These are phyloP conservation scores for Nesidiocoris tenuis DNA, from an alignment of 2,888 invertebrate species.

Conservation along the genomic window DNA sequence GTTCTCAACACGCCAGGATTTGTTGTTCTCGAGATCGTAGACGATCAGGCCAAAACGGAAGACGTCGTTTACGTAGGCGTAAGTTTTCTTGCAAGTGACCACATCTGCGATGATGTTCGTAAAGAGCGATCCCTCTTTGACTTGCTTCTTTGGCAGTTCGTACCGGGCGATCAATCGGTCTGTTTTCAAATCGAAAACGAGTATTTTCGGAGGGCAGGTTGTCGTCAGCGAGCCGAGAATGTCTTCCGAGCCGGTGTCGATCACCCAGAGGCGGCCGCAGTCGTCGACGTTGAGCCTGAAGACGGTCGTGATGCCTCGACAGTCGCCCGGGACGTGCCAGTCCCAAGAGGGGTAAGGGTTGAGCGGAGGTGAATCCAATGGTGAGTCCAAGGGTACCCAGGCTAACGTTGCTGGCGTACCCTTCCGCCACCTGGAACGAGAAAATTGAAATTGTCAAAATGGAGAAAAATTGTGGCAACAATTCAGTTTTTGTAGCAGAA, in stretches of 20 bases:
- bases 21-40: constrained; percentile 70
- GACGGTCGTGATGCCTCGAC: constrained; percentile 55
- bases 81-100: constrained; percentile 65
- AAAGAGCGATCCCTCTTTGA: constrained; percentile 62
- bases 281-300: constrained; percentile 60
- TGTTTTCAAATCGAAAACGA: constrained; percentile 71
- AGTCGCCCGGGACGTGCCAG: constrained; percentile 61
- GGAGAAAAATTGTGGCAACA: not conserved
- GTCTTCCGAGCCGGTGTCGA: constrained; percentile 71
- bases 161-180: constrained; percentile 69
- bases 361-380: constrained; percentile 64
- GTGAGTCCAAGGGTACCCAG: constrained; percentile 69
- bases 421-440: constrained; percentile 63
- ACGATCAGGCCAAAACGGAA: constrained; percentile 63
- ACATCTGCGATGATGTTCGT: constrained; percentile 79
- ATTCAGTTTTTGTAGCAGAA: too few relatives aligned
- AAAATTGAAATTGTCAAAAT: not conserved
- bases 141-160: constrained; percentile 64
- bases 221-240: constrained; percentile 59
- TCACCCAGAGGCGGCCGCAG: constrained; percentile 75
- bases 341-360: constrained; percentile 80
- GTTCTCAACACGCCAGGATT: constrained; percentile 73
- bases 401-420: constrained; percentile 75
- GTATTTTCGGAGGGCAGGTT: constrained; percentile 63
- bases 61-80: constrained; percentile 69